Percentiles rank a stretch among this genome's conserved stretches.
Evolutionary conservation across 2,888 invertebrate species (phyloP).

Genomic region (Noctua pronuba): DNA sequence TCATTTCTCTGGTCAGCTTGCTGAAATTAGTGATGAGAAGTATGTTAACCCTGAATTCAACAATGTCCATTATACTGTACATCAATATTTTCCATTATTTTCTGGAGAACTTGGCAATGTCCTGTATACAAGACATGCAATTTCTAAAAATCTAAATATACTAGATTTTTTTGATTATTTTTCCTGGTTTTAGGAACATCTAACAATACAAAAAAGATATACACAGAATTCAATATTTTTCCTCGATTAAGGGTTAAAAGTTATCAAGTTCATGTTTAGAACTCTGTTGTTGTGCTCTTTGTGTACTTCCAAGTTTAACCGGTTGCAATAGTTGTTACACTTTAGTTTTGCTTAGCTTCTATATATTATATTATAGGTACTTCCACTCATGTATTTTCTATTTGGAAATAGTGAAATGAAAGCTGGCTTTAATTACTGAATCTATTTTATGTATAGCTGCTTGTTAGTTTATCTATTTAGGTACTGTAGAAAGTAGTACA

Average conservation of each 20-base stretch:
- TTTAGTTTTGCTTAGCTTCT: not conserved
- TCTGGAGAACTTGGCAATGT: too few species aligned
- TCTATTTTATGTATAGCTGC: not conserved
- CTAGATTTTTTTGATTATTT: too few species aligned
- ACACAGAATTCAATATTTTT: too few species aligned
- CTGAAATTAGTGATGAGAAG: slow-evolving; percentile 70
- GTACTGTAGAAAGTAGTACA: not conserved
- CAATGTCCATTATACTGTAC: too few species aligned
- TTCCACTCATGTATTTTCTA: not conserved
- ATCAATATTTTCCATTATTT: too few species aligned
- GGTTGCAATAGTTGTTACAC: not conserved
- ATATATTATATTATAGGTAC: not conserved
- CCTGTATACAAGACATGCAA: too few species aligned
- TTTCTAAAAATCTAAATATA: too few species aligned
- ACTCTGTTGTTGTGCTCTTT: not conserved
- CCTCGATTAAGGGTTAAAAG: too few species aligned
- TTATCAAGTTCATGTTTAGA: not conserved
- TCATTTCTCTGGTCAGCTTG: slow-evolving; percentile 75
- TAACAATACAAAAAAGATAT: too few species aligned
- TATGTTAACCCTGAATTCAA: too few species aligned
- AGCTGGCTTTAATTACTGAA: not conserved
- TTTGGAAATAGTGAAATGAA: not conserved
- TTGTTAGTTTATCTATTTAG: not conserved
- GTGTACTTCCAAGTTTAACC: not conserved
- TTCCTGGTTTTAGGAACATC: too few species aligned